Evolutionary conservation across 2,113 vertebrate genomes (phyloP), one percentile per base, ranked within the genome.

Genomic region (Coturnix japonica): DNA sequence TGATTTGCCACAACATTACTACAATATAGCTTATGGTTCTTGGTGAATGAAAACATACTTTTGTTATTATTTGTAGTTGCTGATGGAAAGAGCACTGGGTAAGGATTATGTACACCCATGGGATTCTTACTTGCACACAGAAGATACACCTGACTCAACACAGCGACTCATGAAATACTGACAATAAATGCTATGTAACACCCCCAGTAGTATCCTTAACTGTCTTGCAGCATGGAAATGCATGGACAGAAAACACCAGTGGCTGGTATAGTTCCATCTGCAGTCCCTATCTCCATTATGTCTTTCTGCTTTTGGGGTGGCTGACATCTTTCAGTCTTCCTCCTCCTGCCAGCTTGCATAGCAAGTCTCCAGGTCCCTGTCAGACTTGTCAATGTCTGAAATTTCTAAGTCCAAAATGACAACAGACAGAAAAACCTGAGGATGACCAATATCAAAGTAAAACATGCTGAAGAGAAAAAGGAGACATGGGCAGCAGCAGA

Each of bases 201-300:
- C 41, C 17, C 4, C 5, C 19, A 26, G 0, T 47, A 43, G 39
- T 13, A 75, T 8, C 20, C 28, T 3, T n/a, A 46, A 19, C 7
- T 5, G 4, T 33, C 67, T 0, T 1, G 49, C 5, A 84, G 74
- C 25, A 23, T 14, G 33, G 16, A 47, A 56, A 19, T 30, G 21
- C 2, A 33, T 54, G 44, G 37, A 22, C 10, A 51, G 46, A 71
- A 75, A 71, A 71, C 0, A 0, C 4, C 21, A 17, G 6, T 19
- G 8, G 35, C n/a, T 0, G 0, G 14, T 9, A 30, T n/a, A 33
- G 10, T 41, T 84, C 22, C 13, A 23, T 11, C 66, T 65, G 37
- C 28, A 77, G 28, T 35, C 46, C 11, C 26, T 49, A 39, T 9
- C 69, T 31, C 2, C 17, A 71, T n/a, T 20, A 47, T 0, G 0